Evolutionary conservation across 1,140 invertebrate species (phyloP).

Genomic region (Drosophila kikkawai): DNA sequence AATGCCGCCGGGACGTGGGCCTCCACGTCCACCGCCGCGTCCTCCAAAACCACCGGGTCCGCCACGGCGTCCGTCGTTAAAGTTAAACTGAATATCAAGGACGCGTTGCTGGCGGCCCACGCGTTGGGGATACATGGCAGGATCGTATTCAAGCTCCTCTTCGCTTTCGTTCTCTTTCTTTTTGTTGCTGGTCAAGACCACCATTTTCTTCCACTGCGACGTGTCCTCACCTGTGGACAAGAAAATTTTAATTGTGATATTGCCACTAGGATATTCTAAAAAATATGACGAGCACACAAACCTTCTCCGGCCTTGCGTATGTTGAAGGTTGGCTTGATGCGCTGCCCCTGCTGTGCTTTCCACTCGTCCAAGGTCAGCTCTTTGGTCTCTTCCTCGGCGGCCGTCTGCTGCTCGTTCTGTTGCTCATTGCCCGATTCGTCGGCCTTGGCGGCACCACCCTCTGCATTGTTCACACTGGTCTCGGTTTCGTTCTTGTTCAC

Average conservation of each 20-base stretch:
- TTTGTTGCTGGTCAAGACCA: slow-evolving; percentile 85
- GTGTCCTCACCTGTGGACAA: slow-evolving; percentile 89
- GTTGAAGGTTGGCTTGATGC: slow-evolving; percentile 94
- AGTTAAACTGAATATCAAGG: slow-evolving; percentile 95
- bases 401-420: slow-evolving; percentile 86
- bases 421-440: slow-evolving; percentile 85
- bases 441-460: slow-evolving; percentile 63
- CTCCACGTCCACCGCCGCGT: slow-evolving; percentile 87
- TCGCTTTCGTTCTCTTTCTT: slow-evolving; percentile 87
- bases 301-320: slow-evolving; percentile 95
- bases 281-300: slow-evolving; percentile 11
- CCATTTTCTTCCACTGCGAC: slow-evolving; percentile 97
- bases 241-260: not conserved
- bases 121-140: slow-evolving; percentile 93
- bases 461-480: slow-evolving; percentile 77
- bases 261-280: too few relatives aligned
- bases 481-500: slow-evolving; percentile 87
- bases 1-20: slow-evolving; percentile 88
- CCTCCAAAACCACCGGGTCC: slow-evolving; percentile 88
- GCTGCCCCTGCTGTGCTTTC: slow-evolving; percentile 91
- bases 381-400: slow-evolving; percentile 90
- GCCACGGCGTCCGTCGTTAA: slow-evolving; percentile 92
- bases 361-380: slow-evolving; percentile 95
- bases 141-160: slow-evolving; percentile 90
- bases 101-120: slow-evolving; percentile 94